Percentiles rank a stretch among this genome's conserved stretches.
phyloP scores from a whole-genome alignment of 2,113 vertebrate genomes.

The Riparia riparia region DNA sequence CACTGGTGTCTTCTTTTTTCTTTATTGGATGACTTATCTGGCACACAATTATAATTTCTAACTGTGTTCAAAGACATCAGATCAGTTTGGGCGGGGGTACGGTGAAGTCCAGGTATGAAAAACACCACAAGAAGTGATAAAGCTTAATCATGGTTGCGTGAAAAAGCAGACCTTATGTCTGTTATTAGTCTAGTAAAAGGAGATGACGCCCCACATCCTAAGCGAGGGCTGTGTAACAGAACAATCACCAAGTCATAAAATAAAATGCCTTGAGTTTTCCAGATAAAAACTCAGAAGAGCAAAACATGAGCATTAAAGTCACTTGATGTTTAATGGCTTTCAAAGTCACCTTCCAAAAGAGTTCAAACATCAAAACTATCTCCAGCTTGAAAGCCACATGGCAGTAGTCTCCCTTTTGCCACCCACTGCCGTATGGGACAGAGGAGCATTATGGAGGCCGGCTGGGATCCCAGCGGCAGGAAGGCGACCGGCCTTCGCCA shows the following conservation, averaged over 20 bases:
- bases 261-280: not conserved
- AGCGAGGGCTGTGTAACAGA: not conserved
- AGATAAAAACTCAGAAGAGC: not conserved
- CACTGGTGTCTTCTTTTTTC: not conserved
- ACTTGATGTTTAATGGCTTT: constrained; percentile 26
- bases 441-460: not conserved
- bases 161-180: not conserved
- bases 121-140: not conserved
- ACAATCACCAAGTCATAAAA: not conserved
- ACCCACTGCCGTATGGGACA: not conserved
- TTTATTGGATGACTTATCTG: constrained; percentile 14
- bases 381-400: not conserved
- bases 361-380: not conserved
- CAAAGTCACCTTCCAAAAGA: not conserved
- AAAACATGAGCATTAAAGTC: not conserved
- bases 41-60: not conserved
- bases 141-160: not conserved
- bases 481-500: not conserved
- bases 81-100: not conserved
- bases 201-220: not conserved
- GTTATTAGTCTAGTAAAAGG: not conserved
- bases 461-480: not conserved
- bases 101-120: not conserved
- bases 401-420: not conserved
- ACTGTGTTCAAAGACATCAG: not conserved